Conservation (phyloP, 1,140 invertebrate genomes). For the Meloidogyne hapla region DNA sequence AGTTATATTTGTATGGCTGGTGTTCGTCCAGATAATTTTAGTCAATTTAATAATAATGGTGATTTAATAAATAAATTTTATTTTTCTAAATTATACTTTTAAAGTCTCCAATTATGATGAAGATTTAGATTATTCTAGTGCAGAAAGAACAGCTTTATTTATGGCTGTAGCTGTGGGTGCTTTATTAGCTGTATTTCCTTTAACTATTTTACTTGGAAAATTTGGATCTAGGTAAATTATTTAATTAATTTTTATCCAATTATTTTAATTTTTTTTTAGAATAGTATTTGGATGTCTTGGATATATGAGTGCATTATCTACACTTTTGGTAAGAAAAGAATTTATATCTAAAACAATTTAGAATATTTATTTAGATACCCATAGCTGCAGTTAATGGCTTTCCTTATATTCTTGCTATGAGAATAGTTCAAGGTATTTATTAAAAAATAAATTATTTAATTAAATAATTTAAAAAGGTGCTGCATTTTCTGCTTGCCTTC, state of each 20-base stretch:
- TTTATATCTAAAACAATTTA: too few species aligned
- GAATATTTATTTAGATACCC: conserved; percentile 42
- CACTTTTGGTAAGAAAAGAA: conserved; percentile 44
- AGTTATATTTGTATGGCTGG: conserved; percentile 61
- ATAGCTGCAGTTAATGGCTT: conserved; percentile 44
- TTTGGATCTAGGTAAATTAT: conserved; percentile 48
- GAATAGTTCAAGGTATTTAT: conserved; percentile 48
- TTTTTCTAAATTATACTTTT: too few species aligned
- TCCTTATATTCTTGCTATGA: conserved; percentile 47
- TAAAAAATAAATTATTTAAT: neutral
- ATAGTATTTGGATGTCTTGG: conserved; percentile 42
- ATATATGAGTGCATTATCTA: conserved; percentile 50
- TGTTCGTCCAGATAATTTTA: conserved; percentile 44
- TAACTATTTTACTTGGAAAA: conserved; percentile 56
- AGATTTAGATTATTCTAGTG: conserved; percentile 54
- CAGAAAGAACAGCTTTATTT: conserved; percentile 55
- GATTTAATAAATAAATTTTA: too few species aligned
- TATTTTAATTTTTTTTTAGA: conserved; percentile 8
- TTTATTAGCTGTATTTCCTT: conserved; percentile 57
- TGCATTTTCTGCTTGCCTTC: conserved; percentile 49
- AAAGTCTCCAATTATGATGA: conserved; percentile 48
- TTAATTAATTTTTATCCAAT: neutral
- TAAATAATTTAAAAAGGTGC: conserved; percentile 29
- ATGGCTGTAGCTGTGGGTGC: conserved; percentile 62
- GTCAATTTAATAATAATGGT: conserved; percentile 32